Evolutionary conservation across 2,888 invertebrate genomes (phyloP).

Genomic region (Cryptocephalus moraei): DNA sequence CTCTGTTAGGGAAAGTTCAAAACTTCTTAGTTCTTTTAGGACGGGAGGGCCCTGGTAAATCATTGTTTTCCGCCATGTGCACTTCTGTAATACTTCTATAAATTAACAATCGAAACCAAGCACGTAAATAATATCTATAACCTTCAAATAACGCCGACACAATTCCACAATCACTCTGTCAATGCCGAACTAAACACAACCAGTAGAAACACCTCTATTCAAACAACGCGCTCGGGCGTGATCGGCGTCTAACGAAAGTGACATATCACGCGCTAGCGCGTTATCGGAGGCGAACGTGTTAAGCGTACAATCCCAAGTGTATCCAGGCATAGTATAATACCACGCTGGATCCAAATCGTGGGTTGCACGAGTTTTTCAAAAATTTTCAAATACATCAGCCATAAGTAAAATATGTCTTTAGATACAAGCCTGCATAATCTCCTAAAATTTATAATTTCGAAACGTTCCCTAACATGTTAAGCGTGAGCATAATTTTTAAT

Average conservation of each 20-base stretch:
- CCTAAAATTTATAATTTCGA: no score
- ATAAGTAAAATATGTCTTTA: no score
- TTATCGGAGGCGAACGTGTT: constrained; percentile 1
- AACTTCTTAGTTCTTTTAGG: constrained; percentile 6
- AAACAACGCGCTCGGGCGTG: background rate
- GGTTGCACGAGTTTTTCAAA: no score
- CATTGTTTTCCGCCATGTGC: constrained; percentile 8
- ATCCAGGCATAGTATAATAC: no score
- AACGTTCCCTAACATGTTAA: no score
- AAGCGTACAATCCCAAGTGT: no score
- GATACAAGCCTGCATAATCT: no score
- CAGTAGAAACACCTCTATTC: background rate
- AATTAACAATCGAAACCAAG: constrained; percentile 1
- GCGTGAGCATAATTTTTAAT: no score
- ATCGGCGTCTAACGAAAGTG: constrained; percentile 2
- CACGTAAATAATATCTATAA: constrained; percentile 1
- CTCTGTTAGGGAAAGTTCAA: no score
- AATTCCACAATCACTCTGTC: background rate
- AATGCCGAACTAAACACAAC: constrained; percentile 1
- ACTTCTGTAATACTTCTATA: constrained; percentile 1
- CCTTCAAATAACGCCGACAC: constrained; percentile 1
- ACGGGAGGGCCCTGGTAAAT: constrained; percentile 5
- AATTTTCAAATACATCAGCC: no score
- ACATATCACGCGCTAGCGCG: constrained; percentile 1
- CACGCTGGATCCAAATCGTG: no score